These are phyloP conservation scores for Dicrurus megarhynchus DNA, from an alignment of 2,113 vertebrate genomes.

Conservation along the genomic window DNA sequence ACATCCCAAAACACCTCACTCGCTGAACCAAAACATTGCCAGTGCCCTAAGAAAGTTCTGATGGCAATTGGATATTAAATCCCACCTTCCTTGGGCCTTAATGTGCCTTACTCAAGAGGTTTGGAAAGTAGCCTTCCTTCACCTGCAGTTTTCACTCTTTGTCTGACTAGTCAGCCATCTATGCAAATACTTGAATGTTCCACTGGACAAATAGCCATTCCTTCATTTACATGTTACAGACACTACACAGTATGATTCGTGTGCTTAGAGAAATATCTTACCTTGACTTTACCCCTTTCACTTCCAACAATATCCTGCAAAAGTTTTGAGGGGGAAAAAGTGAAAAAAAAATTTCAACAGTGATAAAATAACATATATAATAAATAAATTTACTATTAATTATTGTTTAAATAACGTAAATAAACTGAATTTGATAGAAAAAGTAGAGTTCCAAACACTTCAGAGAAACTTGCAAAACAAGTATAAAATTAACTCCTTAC, in stretches of 20 bases:
- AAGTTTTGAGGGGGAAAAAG: not conserved
- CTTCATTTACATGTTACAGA: not conserved
- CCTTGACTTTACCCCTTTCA: constrained; percentile 70
- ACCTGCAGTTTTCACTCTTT: not conserved
- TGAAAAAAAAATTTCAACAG: not conserved
- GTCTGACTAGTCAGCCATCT: not conserved
- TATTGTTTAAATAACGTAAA: not conserved
- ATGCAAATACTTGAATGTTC: not conserved
- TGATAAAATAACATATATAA: not conserved
- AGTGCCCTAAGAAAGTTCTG: not conserved
- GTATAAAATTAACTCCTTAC: constrained; percentile 73
- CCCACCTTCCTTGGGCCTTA: not conserved
- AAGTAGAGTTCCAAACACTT: not conserved
- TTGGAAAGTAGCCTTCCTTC: not conserved
- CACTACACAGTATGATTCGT: not conserved
- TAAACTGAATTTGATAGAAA: not conserved
- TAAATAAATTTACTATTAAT: not conserved
- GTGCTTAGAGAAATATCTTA: constrained; percentile 42
- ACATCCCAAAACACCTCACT: not conserved
- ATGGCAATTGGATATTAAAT: not conserved
- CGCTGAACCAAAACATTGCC: not conserved
- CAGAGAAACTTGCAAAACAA: not conserved
- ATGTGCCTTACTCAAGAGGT: not conserved
- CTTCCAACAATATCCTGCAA: constrained; percentile 72
- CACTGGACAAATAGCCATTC: not conserved